Percentiles rank a stretch among this genome's conserved stretches.
phyloP scores from a whole-genome alignment of 2,113 vertebrate genomes.

The Boulengeromyrus knoepffleri region DNA sequence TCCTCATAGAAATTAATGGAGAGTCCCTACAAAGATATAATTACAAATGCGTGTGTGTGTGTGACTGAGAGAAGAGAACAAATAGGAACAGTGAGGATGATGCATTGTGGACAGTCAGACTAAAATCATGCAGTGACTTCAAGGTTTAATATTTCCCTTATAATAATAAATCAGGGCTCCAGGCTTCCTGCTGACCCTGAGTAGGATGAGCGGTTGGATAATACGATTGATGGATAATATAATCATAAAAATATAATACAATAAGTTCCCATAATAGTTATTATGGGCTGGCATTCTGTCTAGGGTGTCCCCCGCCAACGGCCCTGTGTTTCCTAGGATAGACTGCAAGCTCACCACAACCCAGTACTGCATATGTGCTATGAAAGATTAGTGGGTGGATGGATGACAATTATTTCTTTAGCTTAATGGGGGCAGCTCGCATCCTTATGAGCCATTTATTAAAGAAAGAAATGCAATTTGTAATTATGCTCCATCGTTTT shows the following conservation, averaged over 20 bases:
- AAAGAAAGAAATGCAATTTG: background rate
- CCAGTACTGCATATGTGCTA: background rate
- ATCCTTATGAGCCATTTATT: background rate
- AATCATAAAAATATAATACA: background rate
- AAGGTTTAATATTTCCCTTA: background rate
- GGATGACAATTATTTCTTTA: background rate
- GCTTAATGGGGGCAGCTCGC: background rate
- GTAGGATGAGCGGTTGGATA: background rate
- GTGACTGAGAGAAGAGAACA: background rate
- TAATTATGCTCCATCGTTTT: background rate
- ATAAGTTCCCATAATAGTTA: background rate
- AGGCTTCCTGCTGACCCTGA: background rate
- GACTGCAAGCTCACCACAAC: background rate
- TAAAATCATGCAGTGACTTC: background rate
- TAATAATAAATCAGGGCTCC: background rate
- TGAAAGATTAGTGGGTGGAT: background rate
- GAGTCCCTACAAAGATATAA: background rate
- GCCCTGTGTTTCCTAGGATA: background rate
- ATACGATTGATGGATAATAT: background rate
- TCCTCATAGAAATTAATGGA: too few species aligned
- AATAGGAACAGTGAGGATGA: background rate
- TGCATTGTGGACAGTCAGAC: background rate
- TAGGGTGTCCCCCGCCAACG: background rate
- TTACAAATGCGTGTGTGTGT: background rate
- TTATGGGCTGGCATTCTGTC: background rate